A percentile compares a stretch with the other conserved stretches of the same genome.
These are phyloP conservation scores for Bellardia bayeri DNA, from an alignment of 2,888 invertebrate genomes.

Conservation along the genomic window DNA sequence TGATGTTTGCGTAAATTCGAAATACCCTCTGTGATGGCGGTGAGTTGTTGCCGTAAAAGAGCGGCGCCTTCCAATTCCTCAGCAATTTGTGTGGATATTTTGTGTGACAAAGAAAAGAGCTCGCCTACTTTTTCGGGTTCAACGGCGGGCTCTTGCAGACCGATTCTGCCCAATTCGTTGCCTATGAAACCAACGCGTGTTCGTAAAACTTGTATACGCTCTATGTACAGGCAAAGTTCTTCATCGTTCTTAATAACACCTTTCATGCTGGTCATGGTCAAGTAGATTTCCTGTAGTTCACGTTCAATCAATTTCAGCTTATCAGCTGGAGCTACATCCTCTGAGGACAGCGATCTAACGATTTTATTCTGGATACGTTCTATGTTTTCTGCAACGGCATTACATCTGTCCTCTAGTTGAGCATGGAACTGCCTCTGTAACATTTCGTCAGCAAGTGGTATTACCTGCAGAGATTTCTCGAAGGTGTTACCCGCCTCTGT, in stretches of 20 bases:
- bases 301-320: slow-evolving; percentile 90
- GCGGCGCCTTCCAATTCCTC: slow-evolving; percentile 92
- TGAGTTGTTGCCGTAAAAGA: slow-evolving; percentile 90
- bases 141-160: slow-evolving; percentile 87
- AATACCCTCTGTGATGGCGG: slow-evolving; percentile 90
- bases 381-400: slow-evolving; percentile 87
- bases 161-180: slow-evolving; percentile 91
- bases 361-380: slow-evolving; percentile 88
- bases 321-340: slow-evolving; percentile 90
- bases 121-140: slow-evolving; percentile 92
- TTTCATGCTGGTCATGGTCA: slow-evolving; percentile 89
- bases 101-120: slow-evolving; percentile 88
- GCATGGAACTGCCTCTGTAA: slow-evolving; percentile 91
- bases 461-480: slow-evolving; percentile 90
- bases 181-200: slow-evolving; percentile 91
- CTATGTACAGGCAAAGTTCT: slow-evolving; percentile 92
- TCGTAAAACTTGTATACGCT: slow-evolving; percentile 91
- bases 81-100: slow-evolving; percentile 89
- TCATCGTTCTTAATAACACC: slow-evolving; percentile 93
- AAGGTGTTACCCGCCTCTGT: slow-evolving; percentile 90
- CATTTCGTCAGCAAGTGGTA: slow-evolving; percentile 94
- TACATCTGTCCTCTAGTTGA: slow-evolving; percentile 92
- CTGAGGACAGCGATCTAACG: slow-evolving; percentile 89
- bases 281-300: slow-evolving; percentile 90
- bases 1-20: slow-evolving; percentile 88